Percentiles rank a stretch among this genome's conserved stretches.
phyloP scores from a whole-genome alignment of 2,113 vertebrate genomes.

The Isichthys henryi region DNA sequence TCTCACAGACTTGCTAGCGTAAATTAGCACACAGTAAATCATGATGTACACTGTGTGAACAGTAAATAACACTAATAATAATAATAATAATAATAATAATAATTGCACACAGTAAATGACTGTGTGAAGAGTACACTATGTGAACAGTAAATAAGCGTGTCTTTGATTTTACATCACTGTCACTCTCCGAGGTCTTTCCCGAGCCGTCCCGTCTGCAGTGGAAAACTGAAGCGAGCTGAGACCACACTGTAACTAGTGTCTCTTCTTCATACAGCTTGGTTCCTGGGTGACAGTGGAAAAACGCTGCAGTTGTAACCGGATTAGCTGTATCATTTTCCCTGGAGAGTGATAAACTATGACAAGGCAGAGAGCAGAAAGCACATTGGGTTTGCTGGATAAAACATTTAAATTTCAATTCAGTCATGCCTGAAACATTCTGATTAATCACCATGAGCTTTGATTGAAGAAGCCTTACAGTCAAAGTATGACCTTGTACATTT shows the following conservation, averaged over 20 bases:
- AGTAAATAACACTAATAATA: too few relatives aligned
- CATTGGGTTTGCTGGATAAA: not conserved
- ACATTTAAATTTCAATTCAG: not conserved
- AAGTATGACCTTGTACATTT: not conserved
- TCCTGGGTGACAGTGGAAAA: not conserved
- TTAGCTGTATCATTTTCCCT: not conserved
- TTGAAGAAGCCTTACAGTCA: not conserved
- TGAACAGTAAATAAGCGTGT: too few relatives aligned
- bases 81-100: too few relatives aligned
- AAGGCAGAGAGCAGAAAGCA: not conserved
- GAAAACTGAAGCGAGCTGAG: too few relatives aligned
- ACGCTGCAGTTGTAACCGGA: not conserved
- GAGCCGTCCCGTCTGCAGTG: not conserved
- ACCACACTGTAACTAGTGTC: not conserved
- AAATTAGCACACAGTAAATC: too few relatives aligned
- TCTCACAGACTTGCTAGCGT: too few relatives aligned
- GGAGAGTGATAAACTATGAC: not conserved
- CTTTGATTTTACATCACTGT: too few relatives aligned
- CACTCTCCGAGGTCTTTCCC: too few relatives aligned
- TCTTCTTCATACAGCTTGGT: not conserved
- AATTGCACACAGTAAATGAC: too few relatives aligned
- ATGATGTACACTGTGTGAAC: too few relatives aligned
- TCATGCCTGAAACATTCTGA: slow-evolving; percentile 1
- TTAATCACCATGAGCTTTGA: not conserved
- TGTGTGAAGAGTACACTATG: too few relatives aligned